Evolutionary conservation across 2,797 vertebrate genomes (phyloP), one percentile per base, ranked within the genome.

Genomic region (Hirundo rustica): DNA sequence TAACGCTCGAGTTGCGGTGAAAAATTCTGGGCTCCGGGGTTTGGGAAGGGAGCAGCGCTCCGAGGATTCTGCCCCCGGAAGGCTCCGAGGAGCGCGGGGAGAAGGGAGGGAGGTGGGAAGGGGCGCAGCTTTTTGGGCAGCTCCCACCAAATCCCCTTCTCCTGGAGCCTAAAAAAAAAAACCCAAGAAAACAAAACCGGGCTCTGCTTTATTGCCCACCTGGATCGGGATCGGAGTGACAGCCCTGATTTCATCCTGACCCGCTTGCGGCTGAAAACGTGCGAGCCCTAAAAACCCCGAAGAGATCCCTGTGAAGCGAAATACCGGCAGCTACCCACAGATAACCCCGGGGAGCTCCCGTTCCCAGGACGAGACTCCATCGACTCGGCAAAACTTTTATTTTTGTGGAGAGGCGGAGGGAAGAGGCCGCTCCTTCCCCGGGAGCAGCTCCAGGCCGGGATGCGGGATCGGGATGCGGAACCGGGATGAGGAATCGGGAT

Each of bases 261-360:
- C 67, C 51, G 57, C 2, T 13, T 5, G 65, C 32, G 32, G 15
- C 9, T 23, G 2, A 27, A 58, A 53, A 7, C 11, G 5, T 5
- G 77, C 0, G 48, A 14, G 4, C 17, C 32, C 17, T 1, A 0
- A 0, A 13, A 38, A n/a, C 0, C 48, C 1, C 5, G 0, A 4
- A 6, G 8, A 26, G 5, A 5, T 26, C 21, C 5, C 42, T 25
- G 48, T 0, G 0, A 2, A 4, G 77, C 7, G 54, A 62, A 54
- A 38, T 3, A 1, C 1, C 25, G 1, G 36, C 32, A 5, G 5
- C 18, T 10, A 4, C 7, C 25, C 68, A 0, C 42, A 4, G 66
- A 54, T 5, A 45, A 32, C 40, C 47, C 76, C 23, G 40, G 29
- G 17, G 4, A 21, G 50, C 47, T 51, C 48, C 80, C 62, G 26